Base-by-base conservation (phyloP, 2,888 invertebrate species). In the Pedicia rivosa region DNA sequence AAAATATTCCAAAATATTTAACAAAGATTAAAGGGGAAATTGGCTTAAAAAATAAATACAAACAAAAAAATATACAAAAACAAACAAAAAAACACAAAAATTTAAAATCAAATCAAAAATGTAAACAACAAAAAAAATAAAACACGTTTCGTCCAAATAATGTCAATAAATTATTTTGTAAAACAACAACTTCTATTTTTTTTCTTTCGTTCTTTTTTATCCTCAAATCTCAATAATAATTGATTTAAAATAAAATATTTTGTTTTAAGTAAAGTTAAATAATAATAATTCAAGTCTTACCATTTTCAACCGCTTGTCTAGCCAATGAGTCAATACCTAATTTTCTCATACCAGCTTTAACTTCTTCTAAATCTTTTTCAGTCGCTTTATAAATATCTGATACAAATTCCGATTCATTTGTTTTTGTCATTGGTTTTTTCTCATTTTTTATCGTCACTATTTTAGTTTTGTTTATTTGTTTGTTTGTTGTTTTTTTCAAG, bases 321-420 rank as follows among this genome's bases (percentile, higher is more conserved):
- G 55, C 62, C 52, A 66, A 57, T 38, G 71, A 64, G 50, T 69
- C 68, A 54, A 74, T 67, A 47, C 74, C 74, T 46, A 82, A 65
- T 58, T 74, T 74, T 60, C 75, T 71, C 73, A 82, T 78, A 51
- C 78, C 78, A 53, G 78, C 75, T 52, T 74, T 72, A 43, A 78
- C 78, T 59, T 81, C 78, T 51, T 73, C 73, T 53, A 78, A 63
- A 54, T 78, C 78, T 49, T 68, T 68, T 47, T 66, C 67, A 50
- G 69, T 68, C 45, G 70, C 69, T 59, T 74, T 71, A 62, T 78
- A 74, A 52, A 73, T 69, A 59, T 82, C 81, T 51, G 80, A 80
- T 50, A 80, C 72, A 66, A 82, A 81, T 62, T 82, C 82, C 53
- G 75, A 72, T 55, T 66, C 63, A 42, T 59, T 53, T 13, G 8